Conservation (phyloP, 1,140 invertebrate genomes). For the Bicyclus anynana region DNA sequence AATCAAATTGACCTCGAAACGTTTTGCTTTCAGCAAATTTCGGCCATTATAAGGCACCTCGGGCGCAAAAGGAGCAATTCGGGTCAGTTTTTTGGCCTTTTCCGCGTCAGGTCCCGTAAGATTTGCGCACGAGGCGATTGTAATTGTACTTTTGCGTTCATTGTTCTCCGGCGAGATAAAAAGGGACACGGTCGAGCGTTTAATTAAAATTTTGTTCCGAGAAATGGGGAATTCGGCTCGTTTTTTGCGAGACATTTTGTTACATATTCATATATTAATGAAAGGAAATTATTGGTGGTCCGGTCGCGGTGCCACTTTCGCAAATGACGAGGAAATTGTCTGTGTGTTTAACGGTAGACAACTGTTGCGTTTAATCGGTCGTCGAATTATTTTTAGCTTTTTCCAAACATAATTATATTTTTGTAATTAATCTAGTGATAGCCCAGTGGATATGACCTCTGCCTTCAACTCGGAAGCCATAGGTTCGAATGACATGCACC, state of each 20-base stretch:
- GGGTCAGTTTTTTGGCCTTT: constrained; percentile 50
- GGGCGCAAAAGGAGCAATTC: constrained; percentile 35
- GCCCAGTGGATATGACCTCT: no score
- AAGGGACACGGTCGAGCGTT: constrained; percentile 42
- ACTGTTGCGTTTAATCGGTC: neutral
- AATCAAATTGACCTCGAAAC: constrained; percentile 65
- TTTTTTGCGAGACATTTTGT: constrained; percentile 29
- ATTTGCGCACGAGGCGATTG: constrained; percentile 40
- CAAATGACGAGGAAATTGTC: neutral
- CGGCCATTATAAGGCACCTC: constrained; percentile 36
- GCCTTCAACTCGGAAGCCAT: no score
- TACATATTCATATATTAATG: constrained; percentile 25
- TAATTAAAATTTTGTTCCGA: constrained; percentile 63
- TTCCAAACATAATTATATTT: no score
- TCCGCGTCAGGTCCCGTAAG: constrained; percentile 50
- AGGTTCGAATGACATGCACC: no score
- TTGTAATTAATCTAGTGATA: no score
- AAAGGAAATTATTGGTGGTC: constrained; percentile 13
- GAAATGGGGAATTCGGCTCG: constrained; percentile 41
- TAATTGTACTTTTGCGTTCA: constrained; percentile 55
- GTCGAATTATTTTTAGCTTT: no score
- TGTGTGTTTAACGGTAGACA: neutral
- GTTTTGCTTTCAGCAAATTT: constrained; percentile 56
- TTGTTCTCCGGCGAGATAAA: constrained; percentile 63
- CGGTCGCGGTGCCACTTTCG: neutral